Conservation (phyloP, 2,797 vertebrate species). For the Muraenolepis orangiensis region DNA sequence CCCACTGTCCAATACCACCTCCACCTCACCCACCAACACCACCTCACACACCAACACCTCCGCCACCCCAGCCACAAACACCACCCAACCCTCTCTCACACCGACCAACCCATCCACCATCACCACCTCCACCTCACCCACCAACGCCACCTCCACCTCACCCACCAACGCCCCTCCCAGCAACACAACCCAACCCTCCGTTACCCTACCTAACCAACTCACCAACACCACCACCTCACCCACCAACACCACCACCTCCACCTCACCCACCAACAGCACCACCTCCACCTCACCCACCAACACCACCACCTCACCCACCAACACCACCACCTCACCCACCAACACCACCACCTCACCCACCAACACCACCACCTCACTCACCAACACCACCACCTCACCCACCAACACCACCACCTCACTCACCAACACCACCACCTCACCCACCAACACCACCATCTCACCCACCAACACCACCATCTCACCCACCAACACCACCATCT, state of each 20-base stretch:
- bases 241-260: background rate
- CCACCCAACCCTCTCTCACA: no score
- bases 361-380: background rate
- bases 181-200: no score
- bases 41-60: no score
- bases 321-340: background rate
- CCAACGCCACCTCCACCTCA: background rate
- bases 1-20: no score
- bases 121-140: no score
- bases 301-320: no score
- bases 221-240: background rate
- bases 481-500: background rate
- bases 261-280: background rate
- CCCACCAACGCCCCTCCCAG: no score
- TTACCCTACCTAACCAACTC: no score
- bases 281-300: background rate
- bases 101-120: no score
- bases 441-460: background rate
- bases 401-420: background rate
- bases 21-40: background rate
- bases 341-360: background rate
- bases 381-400: background rate
- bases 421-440: background rate
- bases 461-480: background rate
- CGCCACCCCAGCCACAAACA: no score